These are phyloP conservation scores for Fregata magnificens DNA, from an alignment of 2,113 vertebrate species.

Conservation along the genomic window DNA sequence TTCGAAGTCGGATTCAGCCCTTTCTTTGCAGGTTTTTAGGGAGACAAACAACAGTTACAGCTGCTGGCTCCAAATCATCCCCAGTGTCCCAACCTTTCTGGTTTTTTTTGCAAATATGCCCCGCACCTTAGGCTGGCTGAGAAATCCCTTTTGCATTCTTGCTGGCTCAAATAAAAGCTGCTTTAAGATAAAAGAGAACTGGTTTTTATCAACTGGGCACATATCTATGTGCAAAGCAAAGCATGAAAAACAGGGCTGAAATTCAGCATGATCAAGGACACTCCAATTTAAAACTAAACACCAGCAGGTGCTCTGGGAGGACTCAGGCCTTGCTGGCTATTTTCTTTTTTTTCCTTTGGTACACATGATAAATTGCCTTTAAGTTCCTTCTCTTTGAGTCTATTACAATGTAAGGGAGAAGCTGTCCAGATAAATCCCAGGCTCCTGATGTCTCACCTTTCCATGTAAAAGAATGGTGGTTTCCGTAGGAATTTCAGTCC, in stretches of 20 bases:
- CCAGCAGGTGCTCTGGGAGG: neutral
- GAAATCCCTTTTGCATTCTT: neutral
- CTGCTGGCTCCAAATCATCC: neutral
- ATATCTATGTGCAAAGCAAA: neutral
- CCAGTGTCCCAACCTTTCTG: neutral
- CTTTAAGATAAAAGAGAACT: conserved; percentile 6
- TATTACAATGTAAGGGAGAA: neutral
- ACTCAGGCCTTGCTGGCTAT: neutral
- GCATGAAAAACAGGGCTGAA: neutral
- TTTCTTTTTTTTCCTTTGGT: neutral
- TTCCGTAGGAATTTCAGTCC: neutral
- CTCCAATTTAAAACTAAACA: neutral
- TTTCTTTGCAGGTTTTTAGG: neutral
- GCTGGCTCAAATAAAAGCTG: neutral
- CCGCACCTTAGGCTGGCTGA: neutral
- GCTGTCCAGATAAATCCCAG: neutral
- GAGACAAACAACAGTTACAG: neutral
- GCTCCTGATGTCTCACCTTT: neutral
- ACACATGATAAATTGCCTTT: neutral
- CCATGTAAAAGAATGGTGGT: neutral
- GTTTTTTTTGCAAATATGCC: neutral
- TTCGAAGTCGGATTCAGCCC: neutral
- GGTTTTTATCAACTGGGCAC: neutral
- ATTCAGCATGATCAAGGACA: neutral
- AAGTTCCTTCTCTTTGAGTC: neutral